phyloP scores from a whole-genome alignment of 2,888 invertebrate species.

The Lysandra coridon region DNA sequence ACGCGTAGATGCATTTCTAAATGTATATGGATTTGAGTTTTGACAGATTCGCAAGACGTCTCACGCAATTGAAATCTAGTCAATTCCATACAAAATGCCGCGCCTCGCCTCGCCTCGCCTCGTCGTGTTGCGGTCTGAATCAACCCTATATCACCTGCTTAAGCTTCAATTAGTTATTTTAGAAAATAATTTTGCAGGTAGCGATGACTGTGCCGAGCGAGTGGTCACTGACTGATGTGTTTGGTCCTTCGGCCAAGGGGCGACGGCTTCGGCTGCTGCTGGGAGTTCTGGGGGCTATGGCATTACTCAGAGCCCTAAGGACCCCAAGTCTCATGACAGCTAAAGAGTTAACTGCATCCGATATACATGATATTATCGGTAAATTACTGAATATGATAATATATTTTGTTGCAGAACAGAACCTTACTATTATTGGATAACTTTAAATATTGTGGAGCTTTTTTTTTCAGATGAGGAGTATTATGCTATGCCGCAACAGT shows the following conservation, averaged over 20 bases:
- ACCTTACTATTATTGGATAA: too few species aligned
- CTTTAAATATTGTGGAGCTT: too few species aligned
- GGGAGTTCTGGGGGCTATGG: not conserved
- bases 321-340: not conserved
- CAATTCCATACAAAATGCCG: too few species aligned
- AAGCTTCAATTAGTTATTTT: too few species aligned
- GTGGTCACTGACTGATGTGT: not conserved
- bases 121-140: too few species aligned
- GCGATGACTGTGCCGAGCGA: not conserved
- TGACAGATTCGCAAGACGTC: too few species aligned
- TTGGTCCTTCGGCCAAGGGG: not conserved
- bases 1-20: too few species aligned
- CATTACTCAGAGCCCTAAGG: not conserved
- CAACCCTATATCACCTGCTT: too few species aligned
- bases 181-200: not conserved
- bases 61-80: too few species aligned
- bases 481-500: constrained; percentile 48
- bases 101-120: too few species aligned
- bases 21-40: too few species aligned
- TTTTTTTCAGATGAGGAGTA: constrained; percentile 46
- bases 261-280: not conserved
- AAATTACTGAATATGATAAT: not conserved
- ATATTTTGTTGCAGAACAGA: too few species aligned
- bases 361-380: not conserved
- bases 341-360: not conserved